phyloP scores from a whole-genome alignment of 2,113 vertebrate species.

The Chaetodon trifascialis region DNA sequence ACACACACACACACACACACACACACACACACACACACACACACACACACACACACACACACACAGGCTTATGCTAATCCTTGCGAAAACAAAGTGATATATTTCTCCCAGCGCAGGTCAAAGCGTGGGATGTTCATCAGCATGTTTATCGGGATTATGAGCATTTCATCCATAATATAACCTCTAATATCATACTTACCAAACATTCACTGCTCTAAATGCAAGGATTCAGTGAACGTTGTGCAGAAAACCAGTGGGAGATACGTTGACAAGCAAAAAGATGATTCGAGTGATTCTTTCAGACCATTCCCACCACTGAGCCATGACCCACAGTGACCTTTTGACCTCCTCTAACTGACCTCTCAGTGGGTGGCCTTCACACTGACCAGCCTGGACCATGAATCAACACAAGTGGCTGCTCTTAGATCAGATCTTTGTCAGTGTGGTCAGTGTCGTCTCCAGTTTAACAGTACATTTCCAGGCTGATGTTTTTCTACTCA shows the following conservation, averaged over 20 bases:
- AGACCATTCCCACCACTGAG: constrained; percentile 67
- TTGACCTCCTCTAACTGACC: constrained; percentile 71
- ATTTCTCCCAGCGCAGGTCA: constrained; percentile 68
- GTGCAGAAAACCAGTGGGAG: not conserved
- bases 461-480: not conserved
- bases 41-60: constrained; percentile 34
- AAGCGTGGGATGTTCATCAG: constrained; percentile 71
- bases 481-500: not conserved
- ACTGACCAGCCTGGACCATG: constrained; percentile 55
- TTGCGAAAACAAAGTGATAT: constrained; percentile 76
- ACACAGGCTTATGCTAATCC: constrained; percentile 78
- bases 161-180: constrained; percentile 65
- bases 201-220: constrained; percentile 24
- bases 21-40: constrained; percentile 9
- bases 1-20: constrained; percentile 31
- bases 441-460: constrained; percentile 5
- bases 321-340: constrained; percentile 62
- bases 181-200: constrained; percentile 55
- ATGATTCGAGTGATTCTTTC: constrained; percentile 25
- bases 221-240: not conserved
- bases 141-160: constrained; percentile 74
- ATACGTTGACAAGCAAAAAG: not conserved
- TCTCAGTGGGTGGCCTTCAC: constrained; percentile 79
- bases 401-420: constrained; percentile 45
- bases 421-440: constrained; percentile 36